These are phyloP conservation scores for Tauraco hartlaubi DNA, from an alignment of 2,797 vertebrate species.

Conservation along the genomic window DNA sequence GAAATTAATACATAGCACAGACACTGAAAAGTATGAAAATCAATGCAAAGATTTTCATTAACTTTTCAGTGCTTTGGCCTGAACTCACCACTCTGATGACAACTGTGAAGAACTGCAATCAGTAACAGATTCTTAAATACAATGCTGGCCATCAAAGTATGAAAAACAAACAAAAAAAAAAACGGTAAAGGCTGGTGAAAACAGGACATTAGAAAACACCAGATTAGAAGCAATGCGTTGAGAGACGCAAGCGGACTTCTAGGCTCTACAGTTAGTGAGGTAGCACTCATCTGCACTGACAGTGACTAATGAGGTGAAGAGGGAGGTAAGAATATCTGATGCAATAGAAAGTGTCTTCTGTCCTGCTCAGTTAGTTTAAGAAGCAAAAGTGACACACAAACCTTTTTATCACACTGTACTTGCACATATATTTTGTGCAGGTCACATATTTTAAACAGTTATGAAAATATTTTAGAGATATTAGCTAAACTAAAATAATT, in stretches of 20 bases:
- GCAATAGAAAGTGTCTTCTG: neutral
- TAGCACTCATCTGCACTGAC: too few relatives aligned
- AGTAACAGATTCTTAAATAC: neutral
- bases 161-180: neutral
- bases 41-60: neutral
- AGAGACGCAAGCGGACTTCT: neutral
- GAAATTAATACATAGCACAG: neutral
- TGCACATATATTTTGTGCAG: neutral
- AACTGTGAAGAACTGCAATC: neutral
- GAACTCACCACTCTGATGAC: neutral
- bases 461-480: neutral
- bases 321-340: neutral
- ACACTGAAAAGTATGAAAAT: neutral
- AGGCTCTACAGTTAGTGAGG: neutral
- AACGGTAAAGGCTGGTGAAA: neutral
- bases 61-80: neutral
- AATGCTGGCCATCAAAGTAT: neutral
- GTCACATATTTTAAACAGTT: neutral
- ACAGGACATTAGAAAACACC: neutral
- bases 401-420: neutral
- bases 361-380: neutral
- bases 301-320: neutral
- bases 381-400: neutral
- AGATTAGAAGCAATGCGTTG: neutral
- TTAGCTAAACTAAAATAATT: constrained; percentile 23